phyloP scores from a whole-genome alignment of 2,797 vertebrate genomes.

The Anabacerthia variegaticeps region DNA sequence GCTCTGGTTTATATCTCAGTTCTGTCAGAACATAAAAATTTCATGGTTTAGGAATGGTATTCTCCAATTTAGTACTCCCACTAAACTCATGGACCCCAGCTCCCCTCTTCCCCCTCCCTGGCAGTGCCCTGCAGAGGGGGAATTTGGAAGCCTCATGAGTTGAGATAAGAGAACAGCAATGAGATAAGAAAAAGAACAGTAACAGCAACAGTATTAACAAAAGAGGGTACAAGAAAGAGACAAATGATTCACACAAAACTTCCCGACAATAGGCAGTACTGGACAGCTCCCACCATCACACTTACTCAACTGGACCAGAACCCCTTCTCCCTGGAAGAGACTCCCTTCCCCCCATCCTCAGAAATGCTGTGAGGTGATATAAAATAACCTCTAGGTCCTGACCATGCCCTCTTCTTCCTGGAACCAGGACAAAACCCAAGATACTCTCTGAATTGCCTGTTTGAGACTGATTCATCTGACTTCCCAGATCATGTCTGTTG shows the following conservation, averaged over 20 bases:
- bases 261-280: background rate
- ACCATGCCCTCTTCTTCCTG: fast-evolving
- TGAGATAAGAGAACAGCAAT: background rate
- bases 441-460: background rate
- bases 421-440: background rate
- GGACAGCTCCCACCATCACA: background rate
- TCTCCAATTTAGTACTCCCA: background rate
- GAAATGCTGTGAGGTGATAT: background rate
- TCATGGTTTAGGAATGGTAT: background rate
- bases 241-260: background rate
- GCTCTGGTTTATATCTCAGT: background rate
- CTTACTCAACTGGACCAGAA: background rate
- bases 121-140: background rate
- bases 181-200: background rate
- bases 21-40: background rate
- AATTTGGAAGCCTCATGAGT: background rate
- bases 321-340: background rate
- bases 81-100: background rate
- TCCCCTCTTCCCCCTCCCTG: background rate
- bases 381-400: background rate
- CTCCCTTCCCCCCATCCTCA: too few relatives aligned
- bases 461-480: background rate
- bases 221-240: background rate
- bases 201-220: background rate
- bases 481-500: background rate